Evolutionary conservation across 2,888 invertebrate species (phyloP).

Genomic region (Galeopsomyia nigrocyanea): DNA sequence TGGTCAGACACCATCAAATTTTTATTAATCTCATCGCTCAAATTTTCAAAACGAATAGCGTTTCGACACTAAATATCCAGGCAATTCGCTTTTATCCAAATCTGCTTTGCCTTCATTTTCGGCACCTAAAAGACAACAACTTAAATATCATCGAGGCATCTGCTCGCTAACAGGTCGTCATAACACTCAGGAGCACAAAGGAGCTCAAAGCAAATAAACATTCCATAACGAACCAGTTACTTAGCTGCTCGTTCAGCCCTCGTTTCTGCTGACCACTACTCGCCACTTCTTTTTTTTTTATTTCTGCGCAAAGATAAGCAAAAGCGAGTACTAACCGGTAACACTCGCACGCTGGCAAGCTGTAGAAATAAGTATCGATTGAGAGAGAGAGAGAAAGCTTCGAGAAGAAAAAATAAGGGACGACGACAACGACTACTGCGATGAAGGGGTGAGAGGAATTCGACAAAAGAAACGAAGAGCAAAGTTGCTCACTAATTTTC

Average conservation of each 20-base stretch:
- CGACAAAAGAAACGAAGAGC: conserved; percentile 46
- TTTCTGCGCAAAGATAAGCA: background rate
- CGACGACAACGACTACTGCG: conserved; percentile 19
- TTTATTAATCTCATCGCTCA: too few species aligned
- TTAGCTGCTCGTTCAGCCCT: conserved; percentile 56
- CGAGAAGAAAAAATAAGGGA: conserved; percentile 38
- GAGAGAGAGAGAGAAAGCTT: background rate
- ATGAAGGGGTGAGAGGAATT: conserved; percentile 38
- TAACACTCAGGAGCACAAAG: conserved; percentile 66
- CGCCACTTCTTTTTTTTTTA: background rate
- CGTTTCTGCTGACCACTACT: background rate
- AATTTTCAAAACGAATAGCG: too few species aligned
- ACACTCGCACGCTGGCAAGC: background rate
- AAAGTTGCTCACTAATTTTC: conserved; percentile 18
- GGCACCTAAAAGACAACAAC: conserved; percentile 40
- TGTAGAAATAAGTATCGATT: conserved; percentile 44
- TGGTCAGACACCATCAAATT: too few species aligned
- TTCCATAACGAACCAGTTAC: conserved; percentile 68
- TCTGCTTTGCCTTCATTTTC: background rate
- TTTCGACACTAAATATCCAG: too few species aligned
- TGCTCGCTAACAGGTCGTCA: conserved; percentile 65
- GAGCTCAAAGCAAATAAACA: conserved; percentile 66
- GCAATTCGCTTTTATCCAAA: too few species aligned
- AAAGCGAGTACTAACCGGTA: conserved; percentile 15
- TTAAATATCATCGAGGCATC: conserved; percentile 37